Conservation (phyloP, 37 sponge, comb jelly and placozoan genomes). For the Bolinopsis microptera region DNA sequence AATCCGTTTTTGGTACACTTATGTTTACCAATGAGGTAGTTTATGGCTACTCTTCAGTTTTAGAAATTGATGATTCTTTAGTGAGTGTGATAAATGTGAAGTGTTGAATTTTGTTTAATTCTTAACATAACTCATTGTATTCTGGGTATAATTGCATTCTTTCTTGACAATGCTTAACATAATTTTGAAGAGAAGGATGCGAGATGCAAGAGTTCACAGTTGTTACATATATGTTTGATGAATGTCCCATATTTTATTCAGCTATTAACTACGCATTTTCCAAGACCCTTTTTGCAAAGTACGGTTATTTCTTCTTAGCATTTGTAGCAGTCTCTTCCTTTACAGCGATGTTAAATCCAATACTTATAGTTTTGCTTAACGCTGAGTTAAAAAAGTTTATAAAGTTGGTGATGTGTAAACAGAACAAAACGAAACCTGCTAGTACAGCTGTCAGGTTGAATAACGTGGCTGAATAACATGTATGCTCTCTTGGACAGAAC, state of each 20-base stretch:
- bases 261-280: neutral
- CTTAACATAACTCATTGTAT: slow-evolving; percentile 21
- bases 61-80: neutral
- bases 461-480: too few species aligned
- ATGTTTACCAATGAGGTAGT: neutral
- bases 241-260: neutral
- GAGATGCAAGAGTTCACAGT: neutral
- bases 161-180: slow-evolving; percentile 19
- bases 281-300: neutral
- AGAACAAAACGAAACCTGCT: neutral
- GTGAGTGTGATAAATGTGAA: neutral
- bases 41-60: too few species aligned
- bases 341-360: neutral
- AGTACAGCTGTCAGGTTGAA: too few species aligned
- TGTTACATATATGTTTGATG: slow-evolving; percentile 8
- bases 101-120: neutral
- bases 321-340: slow-evolving; percentile 49
- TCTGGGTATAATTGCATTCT: neutral
- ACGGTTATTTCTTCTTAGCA: slow-evolving; percentile 10
- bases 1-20: neutral
- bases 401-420: neutral
- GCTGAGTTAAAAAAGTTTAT: neutral
- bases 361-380: neutral
- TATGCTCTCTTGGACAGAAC: too few species aligned
- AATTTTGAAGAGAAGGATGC: neutral